Base-by-base conservation (phyloP, 35 echinoderm and acorn worm species). In the Ophiothrix spiculata region DNA sequence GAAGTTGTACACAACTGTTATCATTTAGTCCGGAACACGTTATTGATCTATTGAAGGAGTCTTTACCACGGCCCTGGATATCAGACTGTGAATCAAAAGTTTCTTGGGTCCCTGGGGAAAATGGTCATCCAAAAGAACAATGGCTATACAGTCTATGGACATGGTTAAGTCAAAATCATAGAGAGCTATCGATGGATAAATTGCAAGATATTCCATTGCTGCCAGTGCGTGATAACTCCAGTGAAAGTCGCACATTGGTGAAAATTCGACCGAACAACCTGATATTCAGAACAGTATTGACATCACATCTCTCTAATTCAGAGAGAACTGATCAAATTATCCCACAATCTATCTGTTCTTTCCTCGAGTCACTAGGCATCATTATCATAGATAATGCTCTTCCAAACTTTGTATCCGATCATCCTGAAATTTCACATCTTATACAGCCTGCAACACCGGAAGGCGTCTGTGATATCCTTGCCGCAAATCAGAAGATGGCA, bases 131-230 rank as follows among this genome's bases (percentile, higher is more conserved):
- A 29, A 10, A 54, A 21, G 14, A 15, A 36, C 13, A 37, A 25
- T 84, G 81, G 81, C 37, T 84, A 33, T 54, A 13, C 2, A 63
- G 35, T 34, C 36, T 84, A 4, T 84, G 81, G 81, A 36, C 54
- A 25, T 84, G 81, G 81, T 38, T 84, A 35, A 64, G 46, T 15
- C 42, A 64, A 0, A 84, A 84, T 34, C 56, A 63, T 35, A 16
- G 35, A 8, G 32, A 34, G 34, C 8, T 64, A 13, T 56, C 31
- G 19, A 54, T 84, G 17, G 36, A 17, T 19, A 32, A 60, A 2
- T 69, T 84, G 15, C 4, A 69, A 69, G 25, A 69, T n/a, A 84
- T 84, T 54, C 81, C 81, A 32, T 56, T 84, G 6, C 54, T 84
- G 19, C 81, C 81, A 31, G 35, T 84, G 54, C 42, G 25, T 39